Base-by-base conservation (phyloP, 2,113 vertebrate species). In the Microtus richardsoni region DNA sequence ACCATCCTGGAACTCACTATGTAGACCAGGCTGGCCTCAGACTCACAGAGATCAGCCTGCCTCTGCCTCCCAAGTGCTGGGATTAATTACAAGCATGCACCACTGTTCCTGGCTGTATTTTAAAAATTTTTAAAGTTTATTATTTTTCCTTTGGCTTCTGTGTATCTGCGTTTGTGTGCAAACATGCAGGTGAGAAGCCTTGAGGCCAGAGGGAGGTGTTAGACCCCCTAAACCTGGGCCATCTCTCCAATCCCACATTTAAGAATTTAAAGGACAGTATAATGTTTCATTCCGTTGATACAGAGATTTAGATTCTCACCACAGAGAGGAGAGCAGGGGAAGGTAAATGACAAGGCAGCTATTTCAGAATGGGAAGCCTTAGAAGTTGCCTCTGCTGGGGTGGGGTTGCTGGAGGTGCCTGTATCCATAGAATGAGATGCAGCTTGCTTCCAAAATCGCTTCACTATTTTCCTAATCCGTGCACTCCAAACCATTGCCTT, bases 261-360 rank as follows among this genome's bases (percentile, higher is more conserved):
- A 79, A 91, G 14, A 44, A 89, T 93, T 93, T 94, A 93, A 93
- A 94, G 41, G 26, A 30, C 44, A 5, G 17, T 14, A 62, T 47
- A 36, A 26, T 68, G 22, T 62, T 96, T 85, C 13, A 93, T 68
- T n/a, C n/a, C 66, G 17, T 49, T 89, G 62, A 83, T 54, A 79
- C n/a, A 89, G 94, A 28, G 54, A 91, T 4, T 52, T 83, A 54
- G 71, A 86, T 94, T 96, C 47, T 89, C 60, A 75, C 89, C 68
- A 41, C 6, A 33, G 14, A 73, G 47, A 80, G 39, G 66, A 60
- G 33, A n/a, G 26, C 2, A 28, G 33, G 16, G 19, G 54, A 14
- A 24, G 36, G 26, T 52, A 96, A 62, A 91, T 33, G 47, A 17
- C 30, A 47, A 66, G 8, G 7, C 30, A 75, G 62, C 26, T 83